These are phyloP conservation scores for Biston stratarius DNA, from an alignment of 2,888 invertebrate species.

Conservation along the genomic window DNA sequence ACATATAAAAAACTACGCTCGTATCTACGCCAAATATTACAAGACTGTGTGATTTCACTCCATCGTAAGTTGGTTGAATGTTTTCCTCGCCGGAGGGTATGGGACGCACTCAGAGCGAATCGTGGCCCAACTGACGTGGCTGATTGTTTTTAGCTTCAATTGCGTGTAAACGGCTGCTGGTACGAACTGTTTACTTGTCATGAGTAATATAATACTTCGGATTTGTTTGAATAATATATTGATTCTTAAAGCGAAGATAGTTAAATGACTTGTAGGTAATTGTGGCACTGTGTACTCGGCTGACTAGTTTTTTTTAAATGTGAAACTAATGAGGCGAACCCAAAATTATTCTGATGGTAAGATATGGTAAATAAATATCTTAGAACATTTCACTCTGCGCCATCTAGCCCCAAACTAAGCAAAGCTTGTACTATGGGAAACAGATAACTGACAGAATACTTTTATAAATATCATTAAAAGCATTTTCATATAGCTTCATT, in stretches of 20 bases:
- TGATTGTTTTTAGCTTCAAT: constrained; percentile 38
- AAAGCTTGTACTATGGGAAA: no score
- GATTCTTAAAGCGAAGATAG: background rate
- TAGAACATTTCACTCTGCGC: no score
- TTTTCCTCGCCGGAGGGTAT: constrained; percentile 39
- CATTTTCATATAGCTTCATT: no score
- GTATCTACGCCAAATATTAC: no score
- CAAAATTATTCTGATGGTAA: no score
- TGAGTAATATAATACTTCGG: background rate
- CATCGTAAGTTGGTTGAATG: constrained; percentile 52
- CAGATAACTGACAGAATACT: no score
- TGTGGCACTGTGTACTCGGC: background rate
- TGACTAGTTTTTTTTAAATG: no score
- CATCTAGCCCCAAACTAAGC: no score
- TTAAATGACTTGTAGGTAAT: background rate
- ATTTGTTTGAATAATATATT: background rate
- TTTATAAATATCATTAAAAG: no score
- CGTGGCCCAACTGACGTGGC: constrained; percentile 34
- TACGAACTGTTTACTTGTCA: constrained; percentile 16
- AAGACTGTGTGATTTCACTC: background rate
- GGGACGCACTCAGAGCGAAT: constrained; percentile 4
- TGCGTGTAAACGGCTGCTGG: constrained; percentile 27
- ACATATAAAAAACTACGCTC: no score
- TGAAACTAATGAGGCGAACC: no score
- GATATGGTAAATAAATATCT: no score